Evolutionary conservation across 2,113 vertebrate species (phyloP).

Genomic region (Hydrolagus affinis): DNA sequence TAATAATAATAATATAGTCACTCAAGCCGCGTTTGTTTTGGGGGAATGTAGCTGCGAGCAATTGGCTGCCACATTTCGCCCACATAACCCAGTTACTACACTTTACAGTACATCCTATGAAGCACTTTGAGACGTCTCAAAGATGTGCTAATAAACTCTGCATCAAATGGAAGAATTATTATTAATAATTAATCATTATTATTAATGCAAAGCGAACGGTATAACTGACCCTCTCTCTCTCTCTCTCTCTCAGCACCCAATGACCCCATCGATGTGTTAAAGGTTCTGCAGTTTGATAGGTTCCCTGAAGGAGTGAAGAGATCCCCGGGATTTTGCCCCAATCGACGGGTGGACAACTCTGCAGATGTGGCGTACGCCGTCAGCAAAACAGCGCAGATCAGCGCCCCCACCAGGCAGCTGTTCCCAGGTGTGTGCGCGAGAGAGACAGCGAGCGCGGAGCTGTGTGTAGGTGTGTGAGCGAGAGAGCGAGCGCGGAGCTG

Average conservation of each 20-base stretch:
- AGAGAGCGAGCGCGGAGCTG: no score
- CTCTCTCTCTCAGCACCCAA: conserved; percentile 34
- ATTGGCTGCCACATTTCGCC: no score
- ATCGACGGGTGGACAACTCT: conserved; percentile 46
- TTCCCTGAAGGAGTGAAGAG: conserved; percentile 75
- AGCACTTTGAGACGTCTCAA: no score
- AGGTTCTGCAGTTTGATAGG: conserved; percentile 66
- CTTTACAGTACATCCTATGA: no score
- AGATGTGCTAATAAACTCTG: no score
- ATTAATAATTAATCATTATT: no score
- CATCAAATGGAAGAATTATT: no score
- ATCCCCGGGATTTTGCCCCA: conserved; percentile 67
- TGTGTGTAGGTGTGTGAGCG: conserved; percentile 48
- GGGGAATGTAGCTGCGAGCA: no score
- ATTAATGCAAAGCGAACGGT: no score
- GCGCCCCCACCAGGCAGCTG: conserved; percentile 80
- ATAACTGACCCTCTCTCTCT: background rate
- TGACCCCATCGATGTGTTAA: conserved; percentile 72
- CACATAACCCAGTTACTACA: no score
- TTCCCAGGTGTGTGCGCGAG: conserved; percentile 61
- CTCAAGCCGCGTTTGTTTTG: no score
- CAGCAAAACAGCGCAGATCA: conserved; percentile 76
- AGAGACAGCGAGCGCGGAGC: conserved; percentile 71
- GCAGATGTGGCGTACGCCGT: conserved; percentile 74
- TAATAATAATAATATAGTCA: no score